These are phyloP conservation scores for Heliconius hortense DNA, from an alignment of 2,888 invertebrate species.

Conservation along the genomic window DNA sequence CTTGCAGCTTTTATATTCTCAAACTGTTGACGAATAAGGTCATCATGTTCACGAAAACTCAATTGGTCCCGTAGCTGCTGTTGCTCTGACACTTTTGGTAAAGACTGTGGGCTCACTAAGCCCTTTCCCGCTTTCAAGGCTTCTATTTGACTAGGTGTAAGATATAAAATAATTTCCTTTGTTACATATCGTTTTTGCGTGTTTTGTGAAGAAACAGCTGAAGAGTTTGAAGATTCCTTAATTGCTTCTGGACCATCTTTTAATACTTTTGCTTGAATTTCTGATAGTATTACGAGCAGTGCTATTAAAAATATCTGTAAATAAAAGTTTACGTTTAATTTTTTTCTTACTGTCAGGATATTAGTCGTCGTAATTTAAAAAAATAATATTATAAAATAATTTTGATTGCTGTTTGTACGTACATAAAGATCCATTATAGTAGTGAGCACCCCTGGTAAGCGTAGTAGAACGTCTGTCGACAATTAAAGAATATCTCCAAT, in stretches of 20 bases:
- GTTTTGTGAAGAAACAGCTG: slow-evolving; percentile 39
- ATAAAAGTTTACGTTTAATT: background rate
- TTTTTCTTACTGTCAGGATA: too few species aligned
- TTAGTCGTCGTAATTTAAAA: too few species aligned
- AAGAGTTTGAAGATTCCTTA: slow-evolving; percentile 43
- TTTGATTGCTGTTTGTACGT: background rate
- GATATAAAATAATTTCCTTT: slow-evolving; percentile 64
- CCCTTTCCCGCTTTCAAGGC: slow-evolving; percentile 54
- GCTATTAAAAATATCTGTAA: slow-evolving; percentile 56
- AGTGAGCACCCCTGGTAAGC: background rate
- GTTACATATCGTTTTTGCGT: slow-evolving; percentile 49
- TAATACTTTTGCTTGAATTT: slow-evolving; percentile 49
- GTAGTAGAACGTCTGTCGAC: slow-evolving; percentile 46
- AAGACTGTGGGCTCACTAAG: slow-evolving; percentile 35
- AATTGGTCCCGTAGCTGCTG: slow-evolving; percentile 39
- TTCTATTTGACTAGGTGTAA: slow-evolving; percentile 66
- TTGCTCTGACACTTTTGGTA: slow-evolving; percentile 20
- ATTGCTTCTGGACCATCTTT: slow-evolving; percentile 57
- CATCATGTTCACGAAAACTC: slow-evolving; percentile 33
- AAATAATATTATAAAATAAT: too few species aligned
- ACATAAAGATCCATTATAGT: background rate
- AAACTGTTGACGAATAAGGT: slow-evolving; percentile 27
- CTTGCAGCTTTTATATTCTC: slow-evolving; percentile 30
- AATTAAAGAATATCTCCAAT: slow-evolving; percentile 22
- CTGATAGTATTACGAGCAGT: slow-evolving; percentile 49